Evolutionary conservation across 2,797 vertebrate genomes (phyloP).

Genomic region (Garrulus glandarius): DNA sequence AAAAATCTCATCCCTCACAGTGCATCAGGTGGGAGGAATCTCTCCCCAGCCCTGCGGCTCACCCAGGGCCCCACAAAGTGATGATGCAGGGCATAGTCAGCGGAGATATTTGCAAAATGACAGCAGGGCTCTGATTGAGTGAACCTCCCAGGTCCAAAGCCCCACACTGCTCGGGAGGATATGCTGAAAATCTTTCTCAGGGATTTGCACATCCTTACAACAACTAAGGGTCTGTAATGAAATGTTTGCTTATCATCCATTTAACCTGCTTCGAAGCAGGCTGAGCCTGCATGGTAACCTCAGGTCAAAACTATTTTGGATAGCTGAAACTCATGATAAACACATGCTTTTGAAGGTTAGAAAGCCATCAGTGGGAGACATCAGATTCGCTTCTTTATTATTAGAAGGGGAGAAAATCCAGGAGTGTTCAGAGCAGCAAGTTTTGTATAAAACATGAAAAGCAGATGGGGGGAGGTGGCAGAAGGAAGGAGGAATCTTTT

Average conservation of each 20-base stretch:
- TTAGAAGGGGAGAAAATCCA: conserved; percentile 59
- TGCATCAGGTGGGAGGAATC: conserved; percentile 26
- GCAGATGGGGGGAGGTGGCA: conserved; percentile 57
- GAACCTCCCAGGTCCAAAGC: conserved; percentile 43
- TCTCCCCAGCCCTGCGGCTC: neutral
- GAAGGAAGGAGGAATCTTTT: conserved; percentile 53
- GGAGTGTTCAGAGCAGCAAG: conserved; percentile 48
- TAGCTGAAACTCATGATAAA: conserved; percentile 75
- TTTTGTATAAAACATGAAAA: conserved; percentile 65
- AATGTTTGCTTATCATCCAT: conserved; percentile 76
- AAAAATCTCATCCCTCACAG: neutral
- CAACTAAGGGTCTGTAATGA: conserved; percentile 65
- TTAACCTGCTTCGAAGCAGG: conserved; percentile 68
- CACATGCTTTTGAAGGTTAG: conserved; percentile 73
- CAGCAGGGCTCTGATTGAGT: conserved; percentile 65
- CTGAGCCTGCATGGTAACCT: conserved; percentile 73
- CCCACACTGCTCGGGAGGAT: neutral
- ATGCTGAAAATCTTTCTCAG: conserved; percentile 72
- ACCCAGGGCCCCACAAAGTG: neutral
- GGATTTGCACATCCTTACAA: conserved; percentile 70
- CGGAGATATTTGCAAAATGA: conserved; percentile 41
- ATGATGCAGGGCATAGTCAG: conserved; percentile 20
- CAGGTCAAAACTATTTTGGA: conserved; percentile 79
- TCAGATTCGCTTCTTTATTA: conserved; percentile 71
- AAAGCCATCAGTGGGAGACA: conserved; percentile 66